These are phyloP conservation scores for Microtus montanus DNA, from an alignment of 2,113 vertebrate species.

Conservation along the genomic window DNA sequence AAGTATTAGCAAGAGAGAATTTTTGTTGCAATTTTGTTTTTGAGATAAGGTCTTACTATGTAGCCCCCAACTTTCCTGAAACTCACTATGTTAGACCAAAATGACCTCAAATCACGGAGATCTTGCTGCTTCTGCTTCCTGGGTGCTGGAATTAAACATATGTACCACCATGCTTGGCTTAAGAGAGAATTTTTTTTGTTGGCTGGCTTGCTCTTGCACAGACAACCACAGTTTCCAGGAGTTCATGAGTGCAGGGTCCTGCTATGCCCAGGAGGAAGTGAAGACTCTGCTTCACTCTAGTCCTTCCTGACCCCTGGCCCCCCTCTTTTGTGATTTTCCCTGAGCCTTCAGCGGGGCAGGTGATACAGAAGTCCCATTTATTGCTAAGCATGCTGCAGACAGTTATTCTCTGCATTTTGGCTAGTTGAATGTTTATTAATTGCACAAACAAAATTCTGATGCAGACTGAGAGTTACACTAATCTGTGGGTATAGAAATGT, in stretches of 20 bases:
- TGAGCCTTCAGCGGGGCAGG: background rate
- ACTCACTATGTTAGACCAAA: background rate
- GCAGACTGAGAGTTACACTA: background rate
- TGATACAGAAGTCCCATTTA: too few species aligned
- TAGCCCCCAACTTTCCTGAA: background rate
- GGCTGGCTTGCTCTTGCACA: background rate
- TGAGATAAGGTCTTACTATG: background rate
- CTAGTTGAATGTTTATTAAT: background rate
- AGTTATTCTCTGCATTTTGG: too few species aligned
- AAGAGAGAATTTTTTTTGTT: background rate
- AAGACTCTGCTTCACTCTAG: background rate
- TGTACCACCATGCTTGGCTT: background rate
- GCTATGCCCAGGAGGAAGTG: too few species aligned
- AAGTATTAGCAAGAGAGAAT: background rate
- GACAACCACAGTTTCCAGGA: too few species aligned
- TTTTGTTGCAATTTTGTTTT: background rate
- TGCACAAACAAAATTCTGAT: background rate
- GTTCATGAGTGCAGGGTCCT: too few species aligned
- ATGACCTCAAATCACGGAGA: background rate
- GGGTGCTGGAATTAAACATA: background rate
- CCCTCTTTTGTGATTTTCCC: background rate
- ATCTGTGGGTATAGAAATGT: background rate
- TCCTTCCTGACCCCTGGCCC: background rate
- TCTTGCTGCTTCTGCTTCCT: background rate
- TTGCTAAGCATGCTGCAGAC: background rate